Base-by-base conservation (phyloP, 2,113 vertebrate genomes). In the Lophius piscatorius region DNA sequence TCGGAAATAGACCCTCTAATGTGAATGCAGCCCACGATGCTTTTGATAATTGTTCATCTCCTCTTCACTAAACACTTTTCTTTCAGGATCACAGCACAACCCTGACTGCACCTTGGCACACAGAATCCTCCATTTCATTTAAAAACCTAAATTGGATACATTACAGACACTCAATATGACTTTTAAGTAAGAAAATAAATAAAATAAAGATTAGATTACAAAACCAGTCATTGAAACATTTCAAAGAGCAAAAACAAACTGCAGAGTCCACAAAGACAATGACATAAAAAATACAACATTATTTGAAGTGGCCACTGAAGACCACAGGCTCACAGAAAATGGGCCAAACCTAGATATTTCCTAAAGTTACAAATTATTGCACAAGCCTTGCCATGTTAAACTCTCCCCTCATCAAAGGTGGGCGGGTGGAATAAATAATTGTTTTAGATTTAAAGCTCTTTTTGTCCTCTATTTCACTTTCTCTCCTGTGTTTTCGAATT, bases 351-450 rank as follows among this genome's bases (percentile, higher is more conserved):
- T 80, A 67, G 42, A 69, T 70, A 80, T 87, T 85, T 85, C 78
- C 66, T 52, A 57, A 74, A 82, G 76, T 87, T 87, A 82, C 80
- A 83, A 78, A 81, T 85, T 73, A 85, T 85, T 87, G 85, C 82
- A 78, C 68, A n/a, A 57, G 75, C 50, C 75, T 78, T 70, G 80
- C 73, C 80, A 81, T 70, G 73, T 78, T 78, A 51, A 85, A 76
- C 67, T 64, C 36, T 61, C 41, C 49, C 60, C 75, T 79, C 61
- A 74, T 76, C 69, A 78, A 70, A 71, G 74, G 76, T 81, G 36
- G 46, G 59, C 24, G 23, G 70, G 44, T 29, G 23, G 34, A 59
- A 64, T 55, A 59, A 47, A 46, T n/a, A n/a, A n/a, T n/a, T n/a
- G n/a, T n/a, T n/a, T n/a, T n/a, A n/a, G n/a, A n/a, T n/a, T n/a